These are phyloP conservation scores for Pseudoatta argentina DNA, from an alignment of 1,140 invertebrate species.

Conservation along the genomic window DNA sequence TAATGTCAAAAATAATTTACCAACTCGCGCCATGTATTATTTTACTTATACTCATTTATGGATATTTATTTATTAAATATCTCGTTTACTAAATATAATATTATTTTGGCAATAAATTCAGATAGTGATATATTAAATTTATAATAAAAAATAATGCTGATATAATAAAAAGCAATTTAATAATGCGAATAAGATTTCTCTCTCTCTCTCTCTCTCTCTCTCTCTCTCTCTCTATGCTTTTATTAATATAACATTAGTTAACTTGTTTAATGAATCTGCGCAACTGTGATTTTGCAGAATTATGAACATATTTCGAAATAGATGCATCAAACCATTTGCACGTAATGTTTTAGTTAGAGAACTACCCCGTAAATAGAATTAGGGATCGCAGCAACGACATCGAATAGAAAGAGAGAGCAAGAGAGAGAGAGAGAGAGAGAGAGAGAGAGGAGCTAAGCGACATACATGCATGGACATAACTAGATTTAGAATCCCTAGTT, in stretches of 20 bases:
- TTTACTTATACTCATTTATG: not conserved
- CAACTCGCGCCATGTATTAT: not conserved
- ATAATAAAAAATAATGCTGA: not conserved
- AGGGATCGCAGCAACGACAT: conserved; percentile 66
- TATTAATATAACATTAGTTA: conserved; percentile 21
- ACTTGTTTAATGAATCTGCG: conserved; percentile 7
- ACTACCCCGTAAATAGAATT: conserved; percentile 65
- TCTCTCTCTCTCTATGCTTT: not conserved
- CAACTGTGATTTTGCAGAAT: conserved; percentile 31
- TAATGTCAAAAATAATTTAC: not conserved
- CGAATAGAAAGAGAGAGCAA: conserved; percentile 62
- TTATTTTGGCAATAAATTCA: conserved; percentile 6
- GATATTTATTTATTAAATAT: not conserved
- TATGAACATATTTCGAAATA: conserved; percentile 27
- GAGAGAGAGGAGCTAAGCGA: conserved; percentile 65
- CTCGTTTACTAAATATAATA: not conserved
- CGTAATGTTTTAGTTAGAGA: conserved; percentile 58
- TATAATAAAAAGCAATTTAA: conserved; percentile 14
- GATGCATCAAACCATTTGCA: conserved; percentile 56
- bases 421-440: conserved; percentile 38
- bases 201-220: not conserved
- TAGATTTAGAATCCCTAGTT: conserved; percentile 64
- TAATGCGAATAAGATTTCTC: not conserved
- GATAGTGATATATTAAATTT: conserved; percentile 1
- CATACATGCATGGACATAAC: conserved; percentile 66